Base-by-base conservation (phyloP, 37 sponge, comb jelly and placozoan species). In the Aplysina aerophoba region DNA sequence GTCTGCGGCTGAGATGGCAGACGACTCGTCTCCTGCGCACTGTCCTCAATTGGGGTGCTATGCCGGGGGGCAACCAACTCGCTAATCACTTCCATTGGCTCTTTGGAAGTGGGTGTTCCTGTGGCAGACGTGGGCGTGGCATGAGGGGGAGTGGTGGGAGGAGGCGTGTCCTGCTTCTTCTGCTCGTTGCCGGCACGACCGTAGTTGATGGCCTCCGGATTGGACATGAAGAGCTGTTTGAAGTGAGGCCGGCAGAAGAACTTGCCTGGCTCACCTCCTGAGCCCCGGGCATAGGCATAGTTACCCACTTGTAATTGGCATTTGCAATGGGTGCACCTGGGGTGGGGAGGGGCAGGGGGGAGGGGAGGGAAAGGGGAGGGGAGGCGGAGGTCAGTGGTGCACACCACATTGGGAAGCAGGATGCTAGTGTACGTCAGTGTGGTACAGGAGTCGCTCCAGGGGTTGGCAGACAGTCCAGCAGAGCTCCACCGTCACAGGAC, bases 191-290 rank as follows among this genome's bases (percentile, higher is more conserved):
- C 87, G 0, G 91, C 91, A 37, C 91, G 33, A 16, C 62, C 71
- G 58, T 91, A 91, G 64, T 87, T 89, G 44, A 92, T 88, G 35
- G 90, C 95, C 81, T 87, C 89, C 15, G 96, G 96, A 59, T 95
- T 92, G 63, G 96, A 92, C 73, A 92, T 16, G 77, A 95, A 95
- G 24, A 95, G 82, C 68, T 95, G 96, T 31, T 87, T 83, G 64
- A 88, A 95, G 74, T 96, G 96, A 25, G 90, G 75, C 0, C 81
- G 59, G 71, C 96, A 96, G 89, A 89, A 96, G 54, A 96, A 93
- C 85, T 91, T 93, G 15, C 94, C 96, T 69, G 69, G 85, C 58
- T 88, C 89, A 5, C 86, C 88, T 3, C 79, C 90, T 0, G 80
- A 60, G 0, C 92, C 94, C 38, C 81, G 84, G 11, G 92, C 87